phyloP scores from a whole-genome alignment of 2,797 vertebrate species.

The Molossus alvarezi region DNA sequence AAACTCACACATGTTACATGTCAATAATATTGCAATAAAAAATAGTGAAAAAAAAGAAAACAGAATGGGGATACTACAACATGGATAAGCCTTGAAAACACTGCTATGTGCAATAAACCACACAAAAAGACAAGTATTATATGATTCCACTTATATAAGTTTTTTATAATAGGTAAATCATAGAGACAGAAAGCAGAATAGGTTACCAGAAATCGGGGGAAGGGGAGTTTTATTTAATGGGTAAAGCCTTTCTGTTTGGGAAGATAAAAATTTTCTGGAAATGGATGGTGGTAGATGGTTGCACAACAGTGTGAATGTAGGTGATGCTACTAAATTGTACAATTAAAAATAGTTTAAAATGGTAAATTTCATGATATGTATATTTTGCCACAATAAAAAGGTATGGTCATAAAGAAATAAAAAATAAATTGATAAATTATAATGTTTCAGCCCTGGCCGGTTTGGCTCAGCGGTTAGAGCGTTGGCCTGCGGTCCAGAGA shows the following conservation, averaged over 20 bases:
- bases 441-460: neutral
- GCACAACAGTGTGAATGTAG: neutral
- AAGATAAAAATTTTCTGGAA: slow-evolving; percentile 8
- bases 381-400: slow-evolving; percentile 26
- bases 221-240: neutral
- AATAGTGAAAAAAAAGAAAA: neutral
- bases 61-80: neutral
- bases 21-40: neutral
- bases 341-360: neutral
- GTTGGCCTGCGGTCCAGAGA: no score
- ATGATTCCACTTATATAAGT: neutral
- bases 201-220: neutral
- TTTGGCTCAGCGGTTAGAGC: no score
- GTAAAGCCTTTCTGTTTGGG: neutral
- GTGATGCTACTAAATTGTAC: neutral
- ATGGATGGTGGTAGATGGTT: neutral
- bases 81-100: neutral
- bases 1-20: neutral
- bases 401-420: neutral
- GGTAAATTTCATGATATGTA: neutral
- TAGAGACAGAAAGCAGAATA: neutral
- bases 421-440: neutral
- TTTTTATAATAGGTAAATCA: neutral
- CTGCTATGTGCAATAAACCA: neutral
- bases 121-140: neutral